A percentile compares a stretch with the other conserved stretches of the same genome.
These are phyloP conservation scores for Cygnus buccinator DNA, from an alignment of 2,113 vertebrate genomes.

Conservation along the genomic window DNA sequence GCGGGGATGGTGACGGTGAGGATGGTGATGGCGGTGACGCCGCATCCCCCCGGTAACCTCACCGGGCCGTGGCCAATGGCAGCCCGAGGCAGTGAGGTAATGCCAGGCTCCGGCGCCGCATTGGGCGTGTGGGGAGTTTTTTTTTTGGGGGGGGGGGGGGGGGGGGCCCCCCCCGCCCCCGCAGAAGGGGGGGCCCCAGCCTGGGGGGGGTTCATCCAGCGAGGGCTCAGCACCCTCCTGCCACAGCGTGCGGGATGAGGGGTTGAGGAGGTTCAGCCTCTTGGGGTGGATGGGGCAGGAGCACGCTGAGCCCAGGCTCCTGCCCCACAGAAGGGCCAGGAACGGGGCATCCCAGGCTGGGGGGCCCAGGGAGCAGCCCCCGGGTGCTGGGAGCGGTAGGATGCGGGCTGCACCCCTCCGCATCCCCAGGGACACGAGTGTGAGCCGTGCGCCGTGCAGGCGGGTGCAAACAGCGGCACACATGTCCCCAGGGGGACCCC, in stretches of 20 bases:
- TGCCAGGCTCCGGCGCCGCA: background rate
- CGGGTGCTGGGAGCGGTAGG: background rate
- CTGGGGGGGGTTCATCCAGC: background rate
- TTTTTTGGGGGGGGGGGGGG: too few relatives aligned
- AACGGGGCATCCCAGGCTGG: background rate
- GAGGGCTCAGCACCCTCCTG: background rate
- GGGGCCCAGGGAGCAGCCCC: background rate
- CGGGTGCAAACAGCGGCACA: background rate
- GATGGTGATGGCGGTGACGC: background rate
- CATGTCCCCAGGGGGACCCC: background rate
- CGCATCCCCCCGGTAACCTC: conserved; percentile 39
- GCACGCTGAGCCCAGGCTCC: background rate
- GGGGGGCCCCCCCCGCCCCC: too few relatives aligned
- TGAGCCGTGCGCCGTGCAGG: accelerated
- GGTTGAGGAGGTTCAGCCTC: background rate
- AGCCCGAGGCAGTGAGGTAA: conserved; percentile 37
- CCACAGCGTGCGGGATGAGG: background rate
- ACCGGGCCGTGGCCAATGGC: conserved; percentile 14
- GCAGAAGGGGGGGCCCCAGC: too few relatives aligned
- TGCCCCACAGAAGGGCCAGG: background rate
- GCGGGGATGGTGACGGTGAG: background rate
- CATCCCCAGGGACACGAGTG: background rate
- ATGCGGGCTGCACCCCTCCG: background rate
- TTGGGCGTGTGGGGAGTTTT: background rate
- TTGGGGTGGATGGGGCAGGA: background rate